Evolutionary conservation across 2,113 vertebrate genomes (phyloP).

Genomic region (Neodon shergylaensis): DNA sequence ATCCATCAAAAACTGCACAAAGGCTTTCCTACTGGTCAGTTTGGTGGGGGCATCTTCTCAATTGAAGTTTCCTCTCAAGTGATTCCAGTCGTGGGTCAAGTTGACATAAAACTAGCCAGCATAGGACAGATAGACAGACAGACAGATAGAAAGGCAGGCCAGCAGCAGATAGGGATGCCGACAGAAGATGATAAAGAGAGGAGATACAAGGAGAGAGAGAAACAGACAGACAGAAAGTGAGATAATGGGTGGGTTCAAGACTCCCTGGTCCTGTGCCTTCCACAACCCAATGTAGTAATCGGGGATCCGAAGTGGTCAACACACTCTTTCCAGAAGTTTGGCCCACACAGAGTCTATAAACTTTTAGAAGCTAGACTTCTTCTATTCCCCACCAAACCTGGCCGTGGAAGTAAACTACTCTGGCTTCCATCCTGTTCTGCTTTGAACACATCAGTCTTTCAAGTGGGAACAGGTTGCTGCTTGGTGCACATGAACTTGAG

Average conservation of each 20-base stretch:
- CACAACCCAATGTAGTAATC: rapidly evolving
- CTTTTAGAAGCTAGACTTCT: neutral
- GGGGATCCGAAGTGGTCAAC: neutral
- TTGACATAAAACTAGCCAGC: neutral
- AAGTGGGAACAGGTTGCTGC: conserved; percentile 1
- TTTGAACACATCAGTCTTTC: neutral
- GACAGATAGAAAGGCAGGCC: neutral
- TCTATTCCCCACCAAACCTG: neutral
- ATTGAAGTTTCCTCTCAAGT: too few species aligned
- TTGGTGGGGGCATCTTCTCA: neutral
- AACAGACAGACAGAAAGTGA: neutral
- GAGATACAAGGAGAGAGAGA: neutral
- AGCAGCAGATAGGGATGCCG: neutral
- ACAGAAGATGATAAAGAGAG: neutral
- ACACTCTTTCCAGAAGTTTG: conserved; percentile 16
- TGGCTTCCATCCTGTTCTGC: rapidly evolving
- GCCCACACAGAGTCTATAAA: neutral
- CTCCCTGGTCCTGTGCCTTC: too few species aligned
- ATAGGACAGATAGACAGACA: neutral
- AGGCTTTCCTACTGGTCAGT: neutral
- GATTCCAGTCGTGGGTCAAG: too few species aligned
- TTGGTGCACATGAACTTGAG: neutral
- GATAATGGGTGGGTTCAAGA: neutral
- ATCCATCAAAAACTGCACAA: neutral
- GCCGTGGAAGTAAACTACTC: neutral